phyloP scores from a whole-genome alignment of 2,888 invertebrate genomes.

The Agrochola circellaris region DNA sequence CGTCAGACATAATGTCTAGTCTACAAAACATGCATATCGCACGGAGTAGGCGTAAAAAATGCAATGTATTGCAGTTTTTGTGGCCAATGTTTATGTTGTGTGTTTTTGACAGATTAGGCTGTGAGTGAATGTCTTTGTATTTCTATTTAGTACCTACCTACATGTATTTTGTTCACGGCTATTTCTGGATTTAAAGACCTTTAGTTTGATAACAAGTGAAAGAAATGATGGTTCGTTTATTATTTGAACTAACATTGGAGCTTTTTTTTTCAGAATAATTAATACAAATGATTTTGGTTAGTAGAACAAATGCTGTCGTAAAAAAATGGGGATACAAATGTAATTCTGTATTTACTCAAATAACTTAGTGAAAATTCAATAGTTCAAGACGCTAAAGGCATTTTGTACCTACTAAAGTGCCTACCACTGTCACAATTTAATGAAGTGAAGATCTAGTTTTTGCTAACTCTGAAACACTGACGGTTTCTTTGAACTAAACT shows the following conservation, averaged over 20 bases:
- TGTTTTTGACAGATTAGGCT: conserved; percentile 41
- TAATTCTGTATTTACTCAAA: too few species aligned
- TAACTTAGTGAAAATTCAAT: background rate
- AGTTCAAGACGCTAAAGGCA: background rate
- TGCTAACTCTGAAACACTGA: background rate
- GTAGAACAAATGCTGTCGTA: too few species aligned
- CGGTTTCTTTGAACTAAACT: background rate
- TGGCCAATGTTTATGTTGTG: conserved; percentile 40
- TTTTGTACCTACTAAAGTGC: background rate
- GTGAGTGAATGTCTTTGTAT: background rate
- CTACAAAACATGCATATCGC: conserved; percentile 37
- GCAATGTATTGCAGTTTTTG: conserved; percentile 32
- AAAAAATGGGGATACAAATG: too few species aligned
- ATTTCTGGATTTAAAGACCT: background rate
- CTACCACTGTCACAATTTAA: background rate
- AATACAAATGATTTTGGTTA: background rate
- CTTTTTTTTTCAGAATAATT: background rate
- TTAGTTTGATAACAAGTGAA: background rate
- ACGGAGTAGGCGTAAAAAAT: conserved; percentile 37
- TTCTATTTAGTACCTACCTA: background rate
- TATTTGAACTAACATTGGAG: too few species aligned
- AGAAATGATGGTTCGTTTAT: background rate
- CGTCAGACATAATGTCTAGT: conserved; percentile 42
- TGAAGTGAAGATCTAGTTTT: background rate
- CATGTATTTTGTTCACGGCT: background rate